Evolutionary conservation across 2,888 invertebrate species (phyloP), one percentile per base, ranked within the genome.

Genomic region (Drosophila barbarae): DNA sequence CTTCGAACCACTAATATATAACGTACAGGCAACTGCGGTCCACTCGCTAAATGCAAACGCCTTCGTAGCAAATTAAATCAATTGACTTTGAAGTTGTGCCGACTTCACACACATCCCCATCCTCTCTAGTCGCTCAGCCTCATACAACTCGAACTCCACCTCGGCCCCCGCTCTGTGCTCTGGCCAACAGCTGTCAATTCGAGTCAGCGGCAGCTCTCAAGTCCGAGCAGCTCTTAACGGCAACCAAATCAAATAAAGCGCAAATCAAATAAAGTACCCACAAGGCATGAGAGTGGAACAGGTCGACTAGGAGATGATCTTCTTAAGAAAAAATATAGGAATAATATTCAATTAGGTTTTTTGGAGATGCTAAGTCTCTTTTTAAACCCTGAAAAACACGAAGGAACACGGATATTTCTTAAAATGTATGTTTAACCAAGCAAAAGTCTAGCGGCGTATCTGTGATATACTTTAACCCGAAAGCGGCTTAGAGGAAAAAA

Each of bases 21-120:
- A 47, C 21, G 44, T 28, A 39, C 38, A 59, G 32, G 36, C 42
- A 41, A 34, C 47, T 47, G 39, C 36, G 49, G 21, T 54, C 41
- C 26, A 54, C 44, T 60, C 52, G 74, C 77, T 76, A 79, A 79
- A 76, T 77, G 77, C 79, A 79, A 67, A 47, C 75, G 74, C 76
- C 74, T 74, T 76, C 70, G 63, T 51, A 67, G 71, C 78, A 71
- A 74, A 76, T 81, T 64, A 74, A 81, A 79, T 78, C 82, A 81
- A 74, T 81, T 74, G 67, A 15, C 67, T 68, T 81, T 80, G 81
- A 78, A 74, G 77, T 63, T 15, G 36, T 23, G 61, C 63, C 63
- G 63, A 50, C 60, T 47, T 47, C 46, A 46, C 46, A 46, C 44
- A 28, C 15, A 12, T 18, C 46, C 9, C 46, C 30, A 8, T 2